Conservation (phyloP, 2,797 vertebrate genomes). For the Gallinago solitaria region DNA sequence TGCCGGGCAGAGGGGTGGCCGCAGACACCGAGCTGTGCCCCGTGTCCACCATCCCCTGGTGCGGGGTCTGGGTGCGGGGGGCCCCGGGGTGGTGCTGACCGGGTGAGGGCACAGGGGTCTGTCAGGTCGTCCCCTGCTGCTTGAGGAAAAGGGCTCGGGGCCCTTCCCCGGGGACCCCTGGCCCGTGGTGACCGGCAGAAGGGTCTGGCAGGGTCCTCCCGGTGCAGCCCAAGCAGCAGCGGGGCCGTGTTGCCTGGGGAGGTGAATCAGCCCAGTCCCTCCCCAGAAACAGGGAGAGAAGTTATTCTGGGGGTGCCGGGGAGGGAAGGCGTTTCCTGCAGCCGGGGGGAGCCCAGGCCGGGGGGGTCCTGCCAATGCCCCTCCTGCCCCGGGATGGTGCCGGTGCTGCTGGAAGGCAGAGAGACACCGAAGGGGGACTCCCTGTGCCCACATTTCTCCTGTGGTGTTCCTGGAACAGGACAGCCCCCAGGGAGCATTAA, state of each 20-base stretch:
- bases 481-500: not conserved
- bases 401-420: not conserved
- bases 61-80: too few relatives aligned
- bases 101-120: fast-evolving
- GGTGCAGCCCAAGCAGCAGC: not conserved
- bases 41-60: too few relatives aligned
- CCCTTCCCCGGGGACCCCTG: slow-evolving; percentile 83
- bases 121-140: slow-evolving; percentile 28
- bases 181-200: slow-evolving; percentile 78
- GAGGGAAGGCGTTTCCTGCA: not conserved
- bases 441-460: fast-evolving
- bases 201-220: not conserved
- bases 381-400: not conserved
- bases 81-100: too few relatives aligned
- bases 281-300: not conserved
- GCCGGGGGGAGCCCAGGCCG: not conserved
- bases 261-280: not conserved
- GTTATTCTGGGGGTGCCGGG: not conserved
- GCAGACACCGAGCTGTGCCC: too few relatives aligned
- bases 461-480: not conserved
- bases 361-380: not conserved
- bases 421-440: not conserved
- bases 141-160: slow-evolving; percentile 75
- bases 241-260: not conserved
- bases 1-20: too few relatives aligned